Evolutionary conservation across 2,797 vertebrate genomes (phyloP), one percentile per base, ranked within the genome.

Genomic region (Malacoraja senta): DNA sequence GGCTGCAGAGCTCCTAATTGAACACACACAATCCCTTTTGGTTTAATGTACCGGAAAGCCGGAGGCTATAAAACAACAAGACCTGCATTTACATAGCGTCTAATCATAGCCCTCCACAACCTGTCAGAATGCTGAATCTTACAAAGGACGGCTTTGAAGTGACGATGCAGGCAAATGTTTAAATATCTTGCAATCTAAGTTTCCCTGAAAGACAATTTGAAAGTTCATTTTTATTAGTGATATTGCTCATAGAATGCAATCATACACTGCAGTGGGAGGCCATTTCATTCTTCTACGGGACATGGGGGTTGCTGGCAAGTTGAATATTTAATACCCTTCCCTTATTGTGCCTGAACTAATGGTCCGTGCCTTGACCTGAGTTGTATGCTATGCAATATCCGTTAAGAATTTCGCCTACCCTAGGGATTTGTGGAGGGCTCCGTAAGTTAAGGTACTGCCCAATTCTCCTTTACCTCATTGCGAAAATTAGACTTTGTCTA

Each of bases 51-150:
- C 6, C 24, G 90, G 38, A 91, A 74, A 91, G 24, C 90, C 15
- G 71, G 90, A 91, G 38, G 38, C 90, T 44, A 35, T 65, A 65
- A 88, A 88, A 88, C 15, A 65, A 88, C 71, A 74, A 65, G n/a
- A 2, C 61, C 65, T 88, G 61, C 84, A 88, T 88, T 32, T 84
- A 61, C 53, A 83, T 83, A 58, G 44, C 44, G 53, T 83, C 44
- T 9, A 84, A 84, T 88, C 84, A 68, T n/a, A 65, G 8, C 84
- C 65, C 29, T 78, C 76, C 9, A 32, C 76, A 78, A 78, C 32
- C 17, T 68, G 63, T 21, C 84, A 88, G 83, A n/a, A 17, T n/a
- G 61, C 61, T 88, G n/a, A n/a, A 65, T 8, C 17, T 21, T 74
- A 32, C 61, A 88, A 21, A 32, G 84, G 21, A 65, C 61, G 19